Evolutionary conservation across 2,113 vertebrate genomes (phyloP), one percentile per base, ranked within the genome.

Genomic region (Proteles cristata): DNA sequence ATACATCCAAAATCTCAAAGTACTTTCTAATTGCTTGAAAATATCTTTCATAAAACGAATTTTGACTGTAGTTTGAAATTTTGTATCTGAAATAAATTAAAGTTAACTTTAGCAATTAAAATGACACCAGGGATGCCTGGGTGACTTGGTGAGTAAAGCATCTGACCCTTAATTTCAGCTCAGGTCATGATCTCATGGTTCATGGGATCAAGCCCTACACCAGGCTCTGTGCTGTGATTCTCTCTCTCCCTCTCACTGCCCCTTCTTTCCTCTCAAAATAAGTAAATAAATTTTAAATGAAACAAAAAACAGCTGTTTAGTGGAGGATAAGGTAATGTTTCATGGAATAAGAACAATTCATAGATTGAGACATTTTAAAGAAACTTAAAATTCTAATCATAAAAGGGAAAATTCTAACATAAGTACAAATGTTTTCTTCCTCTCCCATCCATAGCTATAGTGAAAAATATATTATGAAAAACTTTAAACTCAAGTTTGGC

Each of bases 1-100:
- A 23, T n/a, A 8, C 28, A n/a, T 35, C 50, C 26, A 58, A 93
- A 65, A 69, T 83, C 1, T 31, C 86, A 85, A 31, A 28, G 8
- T 50, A 58, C 50, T 77, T 97, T 82, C 61, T 73, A 11, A 80
- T 74, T 95, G 8, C 21, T 73, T 7, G 31, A 58, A 88, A 96
- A 43, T 65, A 53, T 65, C 79, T 96, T 96, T 39, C 55, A 48
- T 81, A 50, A 61, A 48, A 71, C 11, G 80, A 61, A 53, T 68
- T 91, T 96, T 73, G 31, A 48, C 48, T n/a, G 4, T 69, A 35
- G 55, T 90, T 83, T 76, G 23, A 63, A 93, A 80, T 88, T 26
- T 86, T 86, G 31, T 48, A 17, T 43, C 45, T 58, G 82, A 82
- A 92, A 96, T 68, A 90, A 93, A 55, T 68, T 23, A 76, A 65